Base-by-base conservation (phyloP, 2,797 vertebrate genomes). In the Morelia viridis region DNA sequence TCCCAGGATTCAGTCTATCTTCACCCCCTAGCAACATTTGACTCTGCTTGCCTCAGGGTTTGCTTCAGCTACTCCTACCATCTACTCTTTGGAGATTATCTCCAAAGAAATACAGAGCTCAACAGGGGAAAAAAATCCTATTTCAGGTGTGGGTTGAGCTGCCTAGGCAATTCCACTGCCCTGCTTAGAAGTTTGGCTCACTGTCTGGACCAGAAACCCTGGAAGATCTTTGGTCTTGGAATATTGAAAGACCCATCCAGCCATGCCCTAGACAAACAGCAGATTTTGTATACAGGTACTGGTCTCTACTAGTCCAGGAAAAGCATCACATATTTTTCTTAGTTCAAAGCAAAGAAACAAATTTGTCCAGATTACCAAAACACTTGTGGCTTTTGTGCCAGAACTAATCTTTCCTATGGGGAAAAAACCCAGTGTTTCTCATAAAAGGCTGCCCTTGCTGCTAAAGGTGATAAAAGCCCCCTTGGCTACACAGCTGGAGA, bases 401-500 rank as follows among this genome's bases (percentile, higher is more conserved):
- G 62, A 93, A 87, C 28, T 61, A 91, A 87, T 91, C 89, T 91
- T 41, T 89, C 85, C 76, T 62, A 89, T 46, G 46, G 89, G 71
- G 57, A 86, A 71, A 19, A 22, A 60, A 64, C 60, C 5, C 5
- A 41, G n/a, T 17, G 60, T 31, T 80, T 76, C 64, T 62, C 64
- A 56, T 89, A 87, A 35, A 87, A 85, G 19, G 35, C 50, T 24
- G 0, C 60, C 71, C 89, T 41, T 64, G 61, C 71, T 64, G 22
- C 61, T 71, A 35, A 85, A 28, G n/a, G 56, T 62, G 50, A 53
- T 85, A 80, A 93, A 90, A 35, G 35, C 41, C 90, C 62, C 76
- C 60, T 93, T 89, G 87, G 90, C 56, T 91, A 85, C 90, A 76
- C 92, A 93, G 80, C 62, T 91, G 90, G 62, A 91, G 90, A 85